Evolutionary conservation across 2,888 invertebrate species (phyloP).

Genomic region (Agriopis aurantiaria): DNA sequence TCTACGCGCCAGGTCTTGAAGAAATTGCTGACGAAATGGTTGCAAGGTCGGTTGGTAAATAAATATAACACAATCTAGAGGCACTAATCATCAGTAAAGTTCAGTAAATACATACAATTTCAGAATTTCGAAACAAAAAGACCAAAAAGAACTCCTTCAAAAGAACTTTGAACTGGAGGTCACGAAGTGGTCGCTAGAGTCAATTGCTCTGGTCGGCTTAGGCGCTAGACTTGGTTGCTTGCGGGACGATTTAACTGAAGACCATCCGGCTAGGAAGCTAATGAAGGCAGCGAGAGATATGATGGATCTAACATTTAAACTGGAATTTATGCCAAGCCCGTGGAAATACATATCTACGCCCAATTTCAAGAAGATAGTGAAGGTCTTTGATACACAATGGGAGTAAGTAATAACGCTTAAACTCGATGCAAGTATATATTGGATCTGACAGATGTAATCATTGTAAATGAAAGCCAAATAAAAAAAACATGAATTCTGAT

Average conservation of each 20-base stretch:
- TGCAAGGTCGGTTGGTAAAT: slow-evolving; percentile 55
- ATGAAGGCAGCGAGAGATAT: slow-evolving; percentile 68
- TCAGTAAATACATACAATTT: slow-evolving; percentile 33
- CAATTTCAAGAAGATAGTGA: slow-evolving; percentile 67
- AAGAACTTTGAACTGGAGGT: slow-evolving; percentile 83
- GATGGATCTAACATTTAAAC: slow-evolving; percentile 58
- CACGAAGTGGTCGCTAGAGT: slow-evolving; percentile 89
- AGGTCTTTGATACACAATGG: slow-evolving; percentile 72
- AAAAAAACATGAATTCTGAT: too few relatives aligned
- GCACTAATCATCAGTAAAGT: neutral
- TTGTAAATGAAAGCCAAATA: too few relatives aligned
- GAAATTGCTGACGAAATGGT: slow-evolving; percentile 79
- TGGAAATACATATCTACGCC: slow-evolving; percentile 69
- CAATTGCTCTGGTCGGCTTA: slow-evolving; percentile 70
- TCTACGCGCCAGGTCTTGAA: slow-evolving; percentile 80
- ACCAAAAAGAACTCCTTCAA: slow-evolving; percentile 62
- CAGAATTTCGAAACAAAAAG: slow-evolving; percentile 66
- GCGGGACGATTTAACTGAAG: slow-evolving; percentile 58
- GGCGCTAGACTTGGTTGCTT: slow-evolving; percentile 73
- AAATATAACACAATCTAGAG: neutral
- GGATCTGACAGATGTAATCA: too few relatives aligned
- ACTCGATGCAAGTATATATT: too few relatives aligned
- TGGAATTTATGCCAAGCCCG: slow-evolving; percentile 67
- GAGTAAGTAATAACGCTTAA: slow-evolving; percentile 61
- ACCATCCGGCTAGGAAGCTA: slow-evolving; percentile 66